Evolutionary conservation across 2,888 invertebrate species (phyloP), one percentile per base, ranked within the genome.

Genomic region (Caenorhabditis parvicauda): DNA sequence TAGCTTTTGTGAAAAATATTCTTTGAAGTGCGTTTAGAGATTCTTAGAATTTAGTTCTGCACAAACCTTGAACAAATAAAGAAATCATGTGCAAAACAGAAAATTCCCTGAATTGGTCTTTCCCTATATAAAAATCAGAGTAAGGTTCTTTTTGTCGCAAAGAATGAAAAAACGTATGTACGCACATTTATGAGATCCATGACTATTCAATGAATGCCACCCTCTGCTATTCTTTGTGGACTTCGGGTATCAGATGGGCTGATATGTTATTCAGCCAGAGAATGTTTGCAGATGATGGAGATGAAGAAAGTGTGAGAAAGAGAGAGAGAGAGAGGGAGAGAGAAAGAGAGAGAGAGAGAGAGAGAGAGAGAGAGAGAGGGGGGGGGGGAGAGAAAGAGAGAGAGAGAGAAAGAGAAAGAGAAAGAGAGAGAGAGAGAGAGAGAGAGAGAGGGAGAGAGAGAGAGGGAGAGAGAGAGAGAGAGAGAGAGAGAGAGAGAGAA

Each of bases 271-370:
- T n/a, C n/a, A n/a, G n/a, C n/a, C n/a, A n/a, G n/a, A n/a, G n/a
- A n/a, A n/a, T n/a, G n/a, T n/a, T n/a, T n/a, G n/a, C n/a, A n/a
- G n/a, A n/a, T n/a, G n/a, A n/a, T n/a, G n/a, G n/a, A n/a, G n/a
- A 51, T 57, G 28, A 47, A n/a, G 1, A 41, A 21, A 9, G 47
- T 46, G 19, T 43, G 9, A 9, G 42, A 51, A 28, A 51, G 42
- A 50, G 51, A 51, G 28, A 27, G 22, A 21, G 32, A 45, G 17
- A 45, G 22, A 27, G 6, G 39, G 39, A 47, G 17, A 38, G 4
- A 29, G n/a, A 35, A 37, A 45, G 35, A 22, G 22, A 6, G 39
- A 49, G 21, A 45, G 27, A 29, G 21, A 27, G 45, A 21, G 32
- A 39, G 25, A 17, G 14, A 4, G 32, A 22, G 19, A 41, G n/a